These are phyloP conservation scores for Aramus guarauna DNA, from an alignment of 2,113 vertebrate genomes.

Conservation along the genomic window DNA sequence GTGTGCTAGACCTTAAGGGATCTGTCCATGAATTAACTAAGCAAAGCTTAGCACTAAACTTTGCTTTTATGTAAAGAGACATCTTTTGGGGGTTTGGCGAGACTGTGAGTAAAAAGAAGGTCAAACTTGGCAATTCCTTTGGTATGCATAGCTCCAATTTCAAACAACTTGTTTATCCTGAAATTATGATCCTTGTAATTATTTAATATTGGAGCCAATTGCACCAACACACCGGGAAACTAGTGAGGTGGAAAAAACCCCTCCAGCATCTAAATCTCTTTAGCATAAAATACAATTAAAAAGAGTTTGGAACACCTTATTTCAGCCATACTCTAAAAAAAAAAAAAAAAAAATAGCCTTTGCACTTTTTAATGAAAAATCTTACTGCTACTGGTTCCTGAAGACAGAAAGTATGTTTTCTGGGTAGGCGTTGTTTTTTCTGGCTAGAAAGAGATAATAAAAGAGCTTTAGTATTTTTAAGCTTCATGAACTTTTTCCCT, in stretches of 20 bases:
- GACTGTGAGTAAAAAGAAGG: background rate
- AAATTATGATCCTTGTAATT: slow-evolving; percentile 49
- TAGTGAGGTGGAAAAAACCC: background rate
- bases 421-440: background rate
- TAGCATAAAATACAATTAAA: background rate
- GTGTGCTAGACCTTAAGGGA: background rate
- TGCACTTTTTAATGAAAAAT: background rate
- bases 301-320: background rate
- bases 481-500: background rate
- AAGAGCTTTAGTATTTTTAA: background rate
- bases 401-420: background rate
- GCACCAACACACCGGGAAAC: slow-evolving; percentile 8
- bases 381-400: background rate
- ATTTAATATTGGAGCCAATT: slow-evolving; percentile 26
- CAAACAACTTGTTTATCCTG: slow-evolving; percentile 9
- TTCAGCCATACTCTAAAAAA: background rate
- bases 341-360: background rate
- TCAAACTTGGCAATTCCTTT: slow-evolving; percentile 23
- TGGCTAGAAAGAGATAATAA: background rate
- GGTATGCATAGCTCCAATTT: slow-evolving; percentile 18
- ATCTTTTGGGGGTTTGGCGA: background rate
- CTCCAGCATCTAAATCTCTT: background rate
- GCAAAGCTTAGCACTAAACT: background rate
- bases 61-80: background rate
- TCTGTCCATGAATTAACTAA: background rate